phyloP scores from a whole-genome alignment of 2,113 vertebrate genomes.

The Hydrolagus affinis region DNA sequence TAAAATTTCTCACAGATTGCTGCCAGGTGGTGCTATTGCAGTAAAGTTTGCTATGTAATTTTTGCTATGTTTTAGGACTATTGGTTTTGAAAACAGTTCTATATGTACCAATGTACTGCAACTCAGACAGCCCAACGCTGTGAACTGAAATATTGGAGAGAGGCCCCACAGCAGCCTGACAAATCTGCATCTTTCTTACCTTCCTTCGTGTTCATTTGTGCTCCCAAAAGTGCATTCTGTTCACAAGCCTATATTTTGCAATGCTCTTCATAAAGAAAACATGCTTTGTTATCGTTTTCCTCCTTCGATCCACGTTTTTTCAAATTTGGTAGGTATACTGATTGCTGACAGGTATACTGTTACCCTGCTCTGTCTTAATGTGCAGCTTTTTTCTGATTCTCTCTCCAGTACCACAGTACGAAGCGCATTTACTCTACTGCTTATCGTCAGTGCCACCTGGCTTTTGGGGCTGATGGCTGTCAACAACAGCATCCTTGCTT shows the following conservation, averaged over 20 bases:
- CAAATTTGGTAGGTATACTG: neutral
- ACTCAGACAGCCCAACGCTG: too few species aligned
- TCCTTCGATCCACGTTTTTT: neutral
- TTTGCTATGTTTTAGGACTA: too few species aligned
- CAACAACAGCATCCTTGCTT: slow-evolving; percentile 94
- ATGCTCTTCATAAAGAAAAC: neutral
- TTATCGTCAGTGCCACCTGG: slow-evolving; percentile 89
- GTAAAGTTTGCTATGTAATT: too few species aligned
- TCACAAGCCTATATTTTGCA: neutral
- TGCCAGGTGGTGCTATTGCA: too few species aligned
- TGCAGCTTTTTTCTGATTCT: slow-evolving; percentile 43
- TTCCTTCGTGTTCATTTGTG: too few species aligned
- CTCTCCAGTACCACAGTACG: slow-evolving; percentile 74
- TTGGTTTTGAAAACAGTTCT: too few species aligned
- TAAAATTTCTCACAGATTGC: too few species aligned
- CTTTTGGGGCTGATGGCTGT: slow-evolving; percentile 94
- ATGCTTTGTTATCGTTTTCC: too few species aligned
- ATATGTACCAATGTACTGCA: too few species aligned
- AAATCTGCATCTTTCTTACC: too few species aligned
- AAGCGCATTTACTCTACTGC: slow-evolving; percentile 83
- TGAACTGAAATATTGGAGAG: too few species aligned
- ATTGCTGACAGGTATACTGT: slow-evolving; percentile 14
- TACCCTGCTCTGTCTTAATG: slow-evolving; percentile 28
- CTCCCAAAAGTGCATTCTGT: neutral
- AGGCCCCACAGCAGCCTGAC: too few species aligned